These are phyloP conservation scores for Caenorhabditis sulstoni DNA, from an alignment of 2,888 invertebrate species.

Conservation along the genomic window DNA sequence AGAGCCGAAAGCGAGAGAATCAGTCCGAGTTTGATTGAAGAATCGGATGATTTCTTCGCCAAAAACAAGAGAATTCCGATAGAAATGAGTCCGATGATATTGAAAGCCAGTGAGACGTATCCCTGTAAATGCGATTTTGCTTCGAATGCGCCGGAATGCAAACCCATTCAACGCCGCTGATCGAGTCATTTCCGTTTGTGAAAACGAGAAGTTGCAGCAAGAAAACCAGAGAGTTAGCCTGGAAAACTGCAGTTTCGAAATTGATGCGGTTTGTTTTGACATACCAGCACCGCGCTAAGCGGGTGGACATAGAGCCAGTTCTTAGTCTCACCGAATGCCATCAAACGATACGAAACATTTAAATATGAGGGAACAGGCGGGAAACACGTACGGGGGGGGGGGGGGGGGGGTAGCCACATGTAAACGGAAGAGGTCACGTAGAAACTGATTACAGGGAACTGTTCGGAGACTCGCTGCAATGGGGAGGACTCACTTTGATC, in stretches of 20 bases:
- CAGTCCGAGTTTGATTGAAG: conserved; percentile 32
- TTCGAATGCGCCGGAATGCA: neutral
- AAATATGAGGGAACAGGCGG: neutral
- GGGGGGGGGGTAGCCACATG: neutral
- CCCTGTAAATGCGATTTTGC: conserved; percentile 12
- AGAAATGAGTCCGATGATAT: neutral
- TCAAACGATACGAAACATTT: conserved; percentile 8
- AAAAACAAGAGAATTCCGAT: conserved; percentile 16
- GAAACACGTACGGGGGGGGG: too few relatives aligned
- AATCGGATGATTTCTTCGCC: conserved; percentile 3
- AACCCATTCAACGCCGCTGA: conserved; percentile 24
- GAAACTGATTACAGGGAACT: conserved; percentile 86
- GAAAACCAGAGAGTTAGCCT: conserved; percentile 43
- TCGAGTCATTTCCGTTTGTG: conserved; percentile 30
- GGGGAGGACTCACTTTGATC: conserved; percentile 98
- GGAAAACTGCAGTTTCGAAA: neutral
- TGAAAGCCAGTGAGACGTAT: conserved; percentile 11
- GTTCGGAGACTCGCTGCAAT: conserved; percentile 97
- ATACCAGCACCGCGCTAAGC: conserved; percentile 31
- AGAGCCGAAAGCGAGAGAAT: conserved; percentile 3
- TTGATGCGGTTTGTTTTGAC: neutral
- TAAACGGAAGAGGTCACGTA: neutral
- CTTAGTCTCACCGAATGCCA: conserved; percentile 40
- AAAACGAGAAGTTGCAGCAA: conserved; percentile 44
- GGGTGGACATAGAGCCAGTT: conserved; percentile 44